A percentile compares a stretch with the other conserved stretches of the same genome.
Evolutionary conservation across 2,113 vertebrate species (phyloP).

Genomic region (Cyanistes caeruleus): DNA sequence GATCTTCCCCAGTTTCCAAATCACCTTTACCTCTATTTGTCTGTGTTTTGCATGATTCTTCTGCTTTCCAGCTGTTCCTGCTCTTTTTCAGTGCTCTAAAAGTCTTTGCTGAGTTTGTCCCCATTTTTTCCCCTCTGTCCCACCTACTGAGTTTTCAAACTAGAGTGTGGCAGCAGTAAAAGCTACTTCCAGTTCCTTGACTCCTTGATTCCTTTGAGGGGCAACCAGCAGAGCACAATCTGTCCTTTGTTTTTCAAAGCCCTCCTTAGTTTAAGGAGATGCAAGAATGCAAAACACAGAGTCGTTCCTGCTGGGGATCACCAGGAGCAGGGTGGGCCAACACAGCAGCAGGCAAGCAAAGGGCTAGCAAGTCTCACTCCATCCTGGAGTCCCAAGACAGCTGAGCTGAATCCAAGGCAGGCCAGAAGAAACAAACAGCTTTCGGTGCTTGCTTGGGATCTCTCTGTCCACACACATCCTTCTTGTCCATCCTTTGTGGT

Average conservation of each 20-base stretch:
- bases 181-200: neutral
- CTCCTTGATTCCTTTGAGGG: neutral
- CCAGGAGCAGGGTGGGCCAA: accelerated
- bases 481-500: neutral
- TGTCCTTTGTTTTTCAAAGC: neutral
- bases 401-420: neutral
- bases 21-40: neutral
- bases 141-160: neutral
- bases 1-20: neutral
- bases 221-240: neutral
- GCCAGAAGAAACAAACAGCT: neutral
- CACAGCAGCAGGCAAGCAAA: neutral
- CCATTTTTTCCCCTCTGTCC: neutral
- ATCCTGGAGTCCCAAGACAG: neutral
- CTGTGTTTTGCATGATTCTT: neutral
- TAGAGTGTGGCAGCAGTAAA: neutral
- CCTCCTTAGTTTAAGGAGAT: neutral
- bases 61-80: neutral
- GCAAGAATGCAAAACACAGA: neutral
- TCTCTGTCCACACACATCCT: accelerated
- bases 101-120: accelerated
- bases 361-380: neutral
- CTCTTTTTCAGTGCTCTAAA: neutral
- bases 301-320: neutral
- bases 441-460: neutral